Conservation (phyloP, 2,797 vertebrate species). For the Peromyscus attwateri region DNA sequence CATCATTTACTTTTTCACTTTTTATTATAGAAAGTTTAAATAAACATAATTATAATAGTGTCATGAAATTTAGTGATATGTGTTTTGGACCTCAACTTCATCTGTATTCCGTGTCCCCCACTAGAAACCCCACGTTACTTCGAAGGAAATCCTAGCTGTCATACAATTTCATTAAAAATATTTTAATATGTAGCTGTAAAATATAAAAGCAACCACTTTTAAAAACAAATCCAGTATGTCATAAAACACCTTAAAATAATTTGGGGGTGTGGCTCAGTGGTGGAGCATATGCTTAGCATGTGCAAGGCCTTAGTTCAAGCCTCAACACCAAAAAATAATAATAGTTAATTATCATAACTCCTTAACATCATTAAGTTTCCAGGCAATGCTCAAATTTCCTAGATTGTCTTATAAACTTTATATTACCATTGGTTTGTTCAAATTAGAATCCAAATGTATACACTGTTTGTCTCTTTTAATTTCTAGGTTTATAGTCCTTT, state of each 20-base stretch:
- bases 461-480: not conserved
- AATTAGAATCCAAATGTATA: not conserved
- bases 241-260: not conserved
- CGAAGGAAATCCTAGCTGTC: not conserved
- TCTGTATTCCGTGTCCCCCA: not conserved
- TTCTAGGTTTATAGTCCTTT: not conserved
- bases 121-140: not conserved
- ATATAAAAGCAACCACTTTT: not conserved
- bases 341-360: not conserved
- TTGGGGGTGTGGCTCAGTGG: not conserved
- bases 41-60: not conserved
- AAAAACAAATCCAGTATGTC: not conserved
- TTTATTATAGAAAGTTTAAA: slow-evolving; percentile 11
- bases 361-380: not conserved
- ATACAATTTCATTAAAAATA: slow-evolving; percentile 29
- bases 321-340: not conserved
- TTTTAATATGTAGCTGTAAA: slow-evolving; percentile 37
- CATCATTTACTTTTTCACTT: not conserved
- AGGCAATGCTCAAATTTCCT: not conserved
- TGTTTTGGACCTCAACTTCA: not conserved
- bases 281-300: not conserved
- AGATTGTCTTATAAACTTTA: not conserved
- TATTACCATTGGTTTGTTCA: not conserved
- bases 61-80: not conserved
- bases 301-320: not conserved